Conservation (phyloP, 2,113 vertebrate species). For the Perca schrenkii region DNA sequence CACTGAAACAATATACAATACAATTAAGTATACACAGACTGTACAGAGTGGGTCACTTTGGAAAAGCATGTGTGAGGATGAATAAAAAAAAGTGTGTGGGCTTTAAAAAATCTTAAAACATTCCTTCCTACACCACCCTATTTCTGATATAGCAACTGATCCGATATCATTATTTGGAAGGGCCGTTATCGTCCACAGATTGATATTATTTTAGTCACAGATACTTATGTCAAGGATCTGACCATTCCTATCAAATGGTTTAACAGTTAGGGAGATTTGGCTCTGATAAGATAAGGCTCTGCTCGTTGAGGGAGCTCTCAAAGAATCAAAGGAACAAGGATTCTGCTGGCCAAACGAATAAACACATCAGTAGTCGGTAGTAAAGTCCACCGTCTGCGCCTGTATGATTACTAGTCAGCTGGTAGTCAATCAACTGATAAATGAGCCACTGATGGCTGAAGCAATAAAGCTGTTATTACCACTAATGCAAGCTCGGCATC, state of each 20-base stretch:
- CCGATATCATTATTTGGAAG: too few relatives aligned
- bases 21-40: background rate
- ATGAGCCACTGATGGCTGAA: slow-evolving; percentile 11
- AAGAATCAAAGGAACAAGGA: background rate
- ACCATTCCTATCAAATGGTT: background rate
- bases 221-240: background rate
- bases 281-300: background rate
- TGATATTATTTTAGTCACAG: background rate
- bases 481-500: background rate
- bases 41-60: too few relatives aligned
- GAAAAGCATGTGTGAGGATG: too few relatives aligned
- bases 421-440: background rate
- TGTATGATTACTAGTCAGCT: background rate
- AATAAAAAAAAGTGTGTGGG: background rate
- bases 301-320: background rate
- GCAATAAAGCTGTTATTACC: background rate
- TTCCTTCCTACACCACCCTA: too few relatives aligned
- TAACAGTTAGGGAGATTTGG: background rate
- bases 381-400: background rate
- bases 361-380: background rate
- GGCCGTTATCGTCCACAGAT: background rate
- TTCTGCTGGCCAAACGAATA: background rate
- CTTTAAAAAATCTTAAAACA: background rate
- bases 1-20: background rate
- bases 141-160: background rate